phyloP scores from a whole-genome alignment of 1,140 invertebrate species.

The Arctopsyche grandis region DNA sequence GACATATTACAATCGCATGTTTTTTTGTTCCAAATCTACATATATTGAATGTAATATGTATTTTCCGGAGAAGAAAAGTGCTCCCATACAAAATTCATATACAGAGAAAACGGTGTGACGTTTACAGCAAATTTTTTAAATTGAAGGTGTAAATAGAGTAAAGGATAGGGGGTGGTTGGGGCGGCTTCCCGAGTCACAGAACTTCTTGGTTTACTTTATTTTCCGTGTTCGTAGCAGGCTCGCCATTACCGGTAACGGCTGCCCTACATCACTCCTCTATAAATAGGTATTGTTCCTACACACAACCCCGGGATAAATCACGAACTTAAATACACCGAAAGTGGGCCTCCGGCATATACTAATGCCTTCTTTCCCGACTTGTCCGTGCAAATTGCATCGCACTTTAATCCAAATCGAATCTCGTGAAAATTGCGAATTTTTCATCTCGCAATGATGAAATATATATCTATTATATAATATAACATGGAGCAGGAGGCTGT shows the following conservation, averaged over 20 bases:
- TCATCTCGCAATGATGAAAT: not conserved
- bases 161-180: not conserved
- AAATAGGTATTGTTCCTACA: conserved; percentile 1
- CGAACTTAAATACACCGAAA: not conserved
- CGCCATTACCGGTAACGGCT: not conserved
- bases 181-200: not conserved
- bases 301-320: not conserved
- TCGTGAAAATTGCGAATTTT: not conserved
- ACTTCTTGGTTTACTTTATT: conserved; percentile 1
- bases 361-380: not conserved
- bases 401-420: not conserved
- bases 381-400: not conserved
- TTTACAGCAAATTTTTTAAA: too few relatives aligned
- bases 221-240: not conserved
- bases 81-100: too few relatives aligned
- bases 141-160: too few relatives aligned
- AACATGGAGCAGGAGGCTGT: too few relatives aligned
- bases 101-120: too few relatives aligned
- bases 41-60: too few relatives aligned
- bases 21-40: too few relatives aligned
- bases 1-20: too few relatives aligned
- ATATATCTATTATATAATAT: too few relatives aligned
- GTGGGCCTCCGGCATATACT: not conserved
- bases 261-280: not conserved
- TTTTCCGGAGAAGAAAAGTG: too few relatives aligned